Evolutionary conservation across 2,888 invertebrate genomes (phyloP).

Genomic region (Orchesellides sinensis): DNA sequence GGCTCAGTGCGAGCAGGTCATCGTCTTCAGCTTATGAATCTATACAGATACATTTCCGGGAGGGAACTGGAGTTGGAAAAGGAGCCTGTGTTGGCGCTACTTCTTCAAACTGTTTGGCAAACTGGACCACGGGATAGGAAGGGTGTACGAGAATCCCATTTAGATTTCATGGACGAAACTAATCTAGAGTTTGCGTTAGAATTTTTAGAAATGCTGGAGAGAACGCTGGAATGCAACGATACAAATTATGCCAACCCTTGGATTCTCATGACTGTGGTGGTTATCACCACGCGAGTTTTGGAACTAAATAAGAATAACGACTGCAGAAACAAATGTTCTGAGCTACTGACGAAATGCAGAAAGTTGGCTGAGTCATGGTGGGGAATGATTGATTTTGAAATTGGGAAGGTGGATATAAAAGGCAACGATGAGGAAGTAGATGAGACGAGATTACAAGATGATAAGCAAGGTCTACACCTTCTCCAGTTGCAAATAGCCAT

Average conservation of each 20-base stretch:
- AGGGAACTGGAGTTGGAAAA: constrained; percentile 32
- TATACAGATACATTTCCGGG: constrained; percentile 36
- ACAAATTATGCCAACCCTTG: constrained; percentile 49
- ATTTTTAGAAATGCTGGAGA: constrained; percentile 32
- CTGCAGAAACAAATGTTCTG: neutral
- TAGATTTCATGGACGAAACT: constrained; percentile 33
- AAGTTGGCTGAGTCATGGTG: constrained; percentile 15
- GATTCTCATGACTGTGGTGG: constrained; percentile 18
- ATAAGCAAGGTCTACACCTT: neutral
- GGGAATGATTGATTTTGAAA: constrained; percentile 23
- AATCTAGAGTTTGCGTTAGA: constrained; percentile 17
- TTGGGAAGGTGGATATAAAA: neutral
- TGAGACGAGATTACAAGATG: no score
- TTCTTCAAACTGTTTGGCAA: constrained; percentile 48
- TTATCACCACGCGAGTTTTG: constrained; percentile 30
- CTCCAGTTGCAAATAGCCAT: constrained; percentile 20
- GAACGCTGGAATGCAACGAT: constrained; percentile 15
- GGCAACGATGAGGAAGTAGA: neutral
- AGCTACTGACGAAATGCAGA: constrained; percentile 40
- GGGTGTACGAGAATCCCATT: constrained; percentile 42
- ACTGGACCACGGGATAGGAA: constrained; percentile 26
- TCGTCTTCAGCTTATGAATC: constrained; percentile 54
- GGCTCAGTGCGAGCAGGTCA: constrained; percentile 58
- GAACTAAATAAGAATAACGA: constrained; percentile 23
- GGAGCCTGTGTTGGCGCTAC: constrained; percentile 49